Evolutionary conservation across 23 tunicate genomes (phyloP).

Genomic region (Styela plicata): DNA sequence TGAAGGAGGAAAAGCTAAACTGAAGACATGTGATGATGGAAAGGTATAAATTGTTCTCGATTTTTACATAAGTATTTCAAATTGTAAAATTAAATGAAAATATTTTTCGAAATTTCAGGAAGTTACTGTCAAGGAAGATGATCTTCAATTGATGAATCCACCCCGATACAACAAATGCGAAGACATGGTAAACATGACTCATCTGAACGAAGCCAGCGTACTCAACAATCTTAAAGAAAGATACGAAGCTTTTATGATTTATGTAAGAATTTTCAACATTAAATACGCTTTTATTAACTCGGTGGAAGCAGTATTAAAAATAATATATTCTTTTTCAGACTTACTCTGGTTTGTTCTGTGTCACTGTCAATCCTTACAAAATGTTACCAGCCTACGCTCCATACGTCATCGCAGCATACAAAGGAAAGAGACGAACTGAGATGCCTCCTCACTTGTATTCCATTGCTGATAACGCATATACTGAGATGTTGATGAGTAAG

Average conservation of each 20-base stretch:
- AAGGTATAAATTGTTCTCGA: slow-evolving; percentile 20
- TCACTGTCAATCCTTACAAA: slow-evolving; percentile 75
- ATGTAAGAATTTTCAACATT: slow-evolving; percentile 40
- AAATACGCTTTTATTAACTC: background rate
- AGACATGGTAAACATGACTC: slow-evolving; percentile 95
- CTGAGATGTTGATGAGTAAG: slow-evolving; percentile 84
- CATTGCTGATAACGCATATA: slow-evolving; percentile 80
- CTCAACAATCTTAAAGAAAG: slow-evolving; percentile 68
- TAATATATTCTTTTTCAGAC: too few relatives aligned
- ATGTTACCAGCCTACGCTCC: slow-evolving; percentile 73
- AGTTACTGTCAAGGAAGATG: slow-evolving; percentile 69
- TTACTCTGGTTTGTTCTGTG: slow-evolving; percentile 84
- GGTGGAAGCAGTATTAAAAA: background rate
- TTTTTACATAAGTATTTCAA: too few relatives aligned
- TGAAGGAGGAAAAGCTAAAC: slow-evolving; percentile 61
- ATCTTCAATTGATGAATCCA: slow-evolving; percentile 81
- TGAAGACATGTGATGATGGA: slow-evolving; percentile 63
- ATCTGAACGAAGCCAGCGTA: slow-evolving; percentile 88
- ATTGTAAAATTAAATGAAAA: too few relatives aligned
- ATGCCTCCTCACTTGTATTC: slow-evolving; percentile 90
- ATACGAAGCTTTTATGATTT: slow-evolving; percentile 83
- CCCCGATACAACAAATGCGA: slow-evolving; percentile 86
- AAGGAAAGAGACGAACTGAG: slow-evolving; percentile 79
- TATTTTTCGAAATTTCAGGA: slow-evolving; percentile 28
- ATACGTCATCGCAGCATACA: slow-evolving; percentile 70